Evolutionary conservation across 2,888 invertebrate genomes (phyloP).

Genomic region (Nomada fucata): DNA sequence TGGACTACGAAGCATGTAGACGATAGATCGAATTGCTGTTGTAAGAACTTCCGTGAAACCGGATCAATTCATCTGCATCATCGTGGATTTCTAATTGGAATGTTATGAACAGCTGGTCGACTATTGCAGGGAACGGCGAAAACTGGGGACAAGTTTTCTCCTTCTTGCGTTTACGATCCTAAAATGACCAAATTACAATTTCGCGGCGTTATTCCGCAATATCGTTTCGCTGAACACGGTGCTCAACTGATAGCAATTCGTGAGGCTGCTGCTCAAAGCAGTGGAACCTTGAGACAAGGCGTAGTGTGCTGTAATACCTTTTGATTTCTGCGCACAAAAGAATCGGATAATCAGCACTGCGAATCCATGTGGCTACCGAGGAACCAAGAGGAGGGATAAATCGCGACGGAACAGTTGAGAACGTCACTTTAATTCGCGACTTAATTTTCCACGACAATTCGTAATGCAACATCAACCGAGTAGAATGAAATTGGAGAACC

Average conservation of each 20-base stretch:
- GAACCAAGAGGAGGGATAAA: background rate
- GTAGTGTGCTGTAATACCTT: background rate
- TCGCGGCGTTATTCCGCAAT: background rate
- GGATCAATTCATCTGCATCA: conserved; percentile 34
- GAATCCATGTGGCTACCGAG: background rate
- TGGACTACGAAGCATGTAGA: conserved; percentile 43
- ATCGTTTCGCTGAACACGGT: no score
- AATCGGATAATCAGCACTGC: conserved; percentile 25
- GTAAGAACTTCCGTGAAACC: background rate
- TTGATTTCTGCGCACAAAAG: conserved; percentile 28
- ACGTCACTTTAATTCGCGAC: conserved; percentile 22
- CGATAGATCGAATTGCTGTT: conserved; percentile 17
- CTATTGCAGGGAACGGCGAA: no score
- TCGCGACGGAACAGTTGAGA: background rate
- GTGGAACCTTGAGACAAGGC: background rate
- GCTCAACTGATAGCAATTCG: background rate
- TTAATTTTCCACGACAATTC: conserved; percentile 22
- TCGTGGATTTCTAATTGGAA: conserved; percentile 1
- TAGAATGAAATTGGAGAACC: background rate
- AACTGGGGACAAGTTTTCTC: background rate
- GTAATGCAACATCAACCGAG: background rate
- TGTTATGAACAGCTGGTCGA: background rate
- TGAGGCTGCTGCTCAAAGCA: background rate
- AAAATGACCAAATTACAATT: background rate
- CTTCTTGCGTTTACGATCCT: background rate